Evolutionary conservation across 2,797 vertebrate species (phyloP).

Genomic region (Potorous gilbertii): DNA sequence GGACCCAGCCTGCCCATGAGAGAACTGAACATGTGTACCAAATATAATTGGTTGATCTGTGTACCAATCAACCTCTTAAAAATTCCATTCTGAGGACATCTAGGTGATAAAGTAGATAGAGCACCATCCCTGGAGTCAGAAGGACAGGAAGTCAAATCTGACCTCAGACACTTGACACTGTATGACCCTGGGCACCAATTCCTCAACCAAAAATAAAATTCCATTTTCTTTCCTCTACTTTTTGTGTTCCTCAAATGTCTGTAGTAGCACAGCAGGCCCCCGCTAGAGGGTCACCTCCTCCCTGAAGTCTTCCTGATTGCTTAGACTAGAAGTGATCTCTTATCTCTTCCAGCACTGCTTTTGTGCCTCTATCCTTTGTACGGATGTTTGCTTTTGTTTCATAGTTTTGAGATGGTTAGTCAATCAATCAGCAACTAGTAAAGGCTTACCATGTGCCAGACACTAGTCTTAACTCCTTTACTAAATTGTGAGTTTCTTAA

Average conservation of each 20-base stretch:
- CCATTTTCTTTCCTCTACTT: background rate
- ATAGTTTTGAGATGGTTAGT: background rate
- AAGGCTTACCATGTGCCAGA: background rate
- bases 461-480: background rate
- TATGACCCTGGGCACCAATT: no score
- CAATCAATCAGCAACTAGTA: background rate
- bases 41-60: background rate
- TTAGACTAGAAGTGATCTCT: background rate
- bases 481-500: background rate
- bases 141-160: no score
- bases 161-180: no score
- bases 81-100: background rate
- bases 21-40: background rate
- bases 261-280: background rate
- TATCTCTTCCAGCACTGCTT: background rate
- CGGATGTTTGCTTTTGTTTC: background rate
- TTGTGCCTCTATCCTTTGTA: background rate
- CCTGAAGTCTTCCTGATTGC: background rate
- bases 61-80: background rate
- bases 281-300: background rate
- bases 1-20: background rate
- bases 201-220: no score
- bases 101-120: no score
- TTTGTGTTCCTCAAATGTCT: background rate
- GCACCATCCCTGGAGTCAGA: no score